Base-by-base conservation (phyloP, 1,140 invertebrate species). In the Neodiprion fabricii region DNA sequence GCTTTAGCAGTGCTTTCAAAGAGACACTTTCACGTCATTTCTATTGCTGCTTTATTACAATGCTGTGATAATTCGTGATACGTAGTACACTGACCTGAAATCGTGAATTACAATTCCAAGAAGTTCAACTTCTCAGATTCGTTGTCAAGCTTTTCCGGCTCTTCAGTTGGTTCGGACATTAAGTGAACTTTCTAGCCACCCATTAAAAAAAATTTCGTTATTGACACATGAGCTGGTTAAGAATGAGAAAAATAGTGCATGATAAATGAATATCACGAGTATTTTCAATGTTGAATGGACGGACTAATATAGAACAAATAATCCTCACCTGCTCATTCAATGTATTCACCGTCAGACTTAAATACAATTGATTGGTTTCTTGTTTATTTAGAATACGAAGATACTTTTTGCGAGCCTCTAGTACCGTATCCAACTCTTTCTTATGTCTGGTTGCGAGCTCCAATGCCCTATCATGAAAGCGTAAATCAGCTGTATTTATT, bases 391-490 rank as follows among this genome's bases (percentile, higher is more conserved):
- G 91, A 1, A 91, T 88, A 50, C 93, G 89, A 11, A 97, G 87
- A 85, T 96, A 97, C 75, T 91, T 92, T 80, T 92, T 89, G 71
- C 96, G 90, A 75, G 93, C 90, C n/a, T 92, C 91, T 11, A 97
- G 81, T 9, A 98, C 95, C 65, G 93, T 92, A 72, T 96, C 94
- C 9, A 97, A 83, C 79, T 95, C 91, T 14, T 90, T 91, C 79
- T 95, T 93, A 85, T 96, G 91, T 80, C 96, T 96, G 1, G 94
- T 86, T 0, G 95, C 95, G 61, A 98, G 88, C 79, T 98, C 96
- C 40, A 98, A 85, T 1, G 96, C 96, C 82, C 95, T 95, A 77
- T 76, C 81, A 84, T 23, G 53, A 74, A 78, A 74, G 65, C 73
- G 12, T 67, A 65, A 71, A 68, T 65, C 75, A 74, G 12, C 50